A percentile compares a stretch with the other conserved stretches of the same genome.
Evolutionary conservation across 2,113 vertebrate genomes (phyloP).

Genomic region (Xerus inauris): DNA sequence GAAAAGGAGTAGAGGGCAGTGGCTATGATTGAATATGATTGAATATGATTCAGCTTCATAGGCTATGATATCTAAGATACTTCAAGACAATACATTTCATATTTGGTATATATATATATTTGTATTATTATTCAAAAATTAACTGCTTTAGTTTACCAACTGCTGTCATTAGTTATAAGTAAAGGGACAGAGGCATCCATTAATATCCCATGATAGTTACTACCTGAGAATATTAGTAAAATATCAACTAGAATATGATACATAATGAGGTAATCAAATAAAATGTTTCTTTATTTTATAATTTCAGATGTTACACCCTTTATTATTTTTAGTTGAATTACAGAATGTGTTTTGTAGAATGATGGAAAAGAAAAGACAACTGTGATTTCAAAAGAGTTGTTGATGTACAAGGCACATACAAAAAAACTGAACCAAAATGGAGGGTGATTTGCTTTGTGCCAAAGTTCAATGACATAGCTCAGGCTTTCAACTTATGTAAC

Average conservation of each 20-base stretch:
- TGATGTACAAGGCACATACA: neutral
- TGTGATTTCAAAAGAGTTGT: neutral
- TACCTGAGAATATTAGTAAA: neutral
- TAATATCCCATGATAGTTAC: neutral
- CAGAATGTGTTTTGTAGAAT: neutral
- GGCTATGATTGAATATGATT: neutral
- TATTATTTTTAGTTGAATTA: neutral
- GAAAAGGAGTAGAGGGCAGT: neutral
- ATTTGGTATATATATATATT: neutral
- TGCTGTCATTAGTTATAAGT: neutral
- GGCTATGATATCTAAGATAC: neutral
- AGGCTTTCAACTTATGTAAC: neutral
- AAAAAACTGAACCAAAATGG: neutral
- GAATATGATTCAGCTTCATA: neutral
- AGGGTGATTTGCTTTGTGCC: neutral
- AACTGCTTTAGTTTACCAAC: neutral
- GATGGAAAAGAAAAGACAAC: neutral
- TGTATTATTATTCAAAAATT: neutral
- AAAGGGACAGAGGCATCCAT: neutral
- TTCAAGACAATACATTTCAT: neutral
- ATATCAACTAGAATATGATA: neutral
- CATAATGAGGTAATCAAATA: neutral
- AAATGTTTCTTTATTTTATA: neutral
- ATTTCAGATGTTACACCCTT: neutral
- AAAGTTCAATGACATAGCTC: neutral